Percentiles rank a stretch among this genome's conserved stretches.
Conservation (phyloP, 2,888 invertebrate genomes). For the Coelopa pilipes region DNA sequence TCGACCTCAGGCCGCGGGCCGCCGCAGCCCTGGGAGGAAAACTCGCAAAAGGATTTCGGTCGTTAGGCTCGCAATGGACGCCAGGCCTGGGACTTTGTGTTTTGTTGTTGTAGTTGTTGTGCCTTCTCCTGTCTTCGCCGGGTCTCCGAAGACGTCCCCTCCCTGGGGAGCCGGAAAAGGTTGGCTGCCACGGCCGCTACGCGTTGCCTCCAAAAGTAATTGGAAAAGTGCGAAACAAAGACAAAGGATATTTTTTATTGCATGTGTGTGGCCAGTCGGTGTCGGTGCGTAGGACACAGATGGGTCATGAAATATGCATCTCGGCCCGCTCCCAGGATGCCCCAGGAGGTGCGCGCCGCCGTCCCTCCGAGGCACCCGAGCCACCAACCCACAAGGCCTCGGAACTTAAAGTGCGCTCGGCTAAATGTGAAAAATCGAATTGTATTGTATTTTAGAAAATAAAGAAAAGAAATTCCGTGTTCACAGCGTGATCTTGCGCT, state of each 20-base stretch:
- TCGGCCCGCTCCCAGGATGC: background rate
- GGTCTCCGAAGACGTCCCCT: background rate
- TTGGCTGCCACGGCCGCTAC: constrained; percentile 1
- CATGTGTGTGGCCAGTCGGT: constrained; percentile 12
- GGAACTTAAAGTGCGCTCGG: no score
- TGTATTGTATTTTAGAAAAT: no score
- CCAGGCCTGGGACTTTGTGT: constrained; percentile 1
- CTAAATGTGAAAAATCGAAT: no score
- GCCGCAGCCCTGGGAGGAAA: background rate
- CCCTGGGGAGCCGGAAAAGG: constrained; percentile 24
- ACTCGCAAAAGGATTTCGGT: constrained; percentile 22
- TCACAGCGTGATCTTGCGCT: background rate
- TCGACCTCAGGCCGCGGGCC: background rate
- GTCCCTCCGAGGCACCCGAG: no score
- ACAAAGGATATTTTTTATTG: constrained; percentile 12
- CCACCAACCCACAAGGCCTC: no score
- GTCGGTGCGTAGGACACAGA: background rate
- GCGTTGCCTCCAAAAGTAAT: constrained; percentile 16
- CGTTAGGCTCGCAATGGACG: constrained; percentile 20
- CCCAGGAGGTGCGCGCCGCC: background rate
- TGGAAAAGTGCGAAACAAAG: constrained; percentile 9
- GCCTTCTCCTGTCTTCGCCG: background rate
- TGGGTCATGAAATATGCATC: constrained; percentile 13
- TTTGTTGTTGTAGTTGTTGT: constrained; percentile 12
- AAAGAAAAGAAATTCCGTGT: no score